These are phyloP conservation scores for Danio tinwini DNA, from an alignment of 2,797 vertebrate species.

Conservation along the genomic window DNA sequence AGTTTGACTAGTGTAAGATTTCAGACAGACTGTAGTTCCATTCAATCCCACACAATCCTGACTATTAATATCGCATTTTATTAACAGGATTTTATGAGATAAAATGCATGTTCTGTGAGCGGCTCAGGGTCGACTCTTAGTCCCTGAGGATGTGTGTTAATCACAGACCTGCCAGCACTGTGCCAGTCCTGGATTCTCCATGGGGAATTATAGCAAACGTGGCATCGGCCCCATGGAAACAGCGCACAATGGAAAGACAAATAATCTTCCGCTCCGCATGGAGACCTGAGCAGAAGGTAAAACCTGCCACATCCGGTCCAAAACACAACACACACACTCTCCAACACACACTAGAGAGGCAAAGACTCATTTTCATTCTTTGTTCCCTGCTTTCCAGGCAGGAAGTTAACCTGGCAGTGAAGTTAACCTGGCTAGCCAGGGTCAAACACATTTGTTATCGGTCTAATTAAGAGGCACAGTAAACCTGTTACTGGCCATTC, in stretches of 20 bases:
- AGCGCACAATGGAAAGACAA: conserved; percentile 34
- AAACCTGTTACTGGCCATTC: conserved; percentile 11
- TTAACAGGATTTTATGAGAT: conserved; percentile 19
- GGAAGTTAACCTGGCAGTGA: conserved; percentile 7
- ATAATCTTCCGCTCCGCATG: conserved; percentile 25
- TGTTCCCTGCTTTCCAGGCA: conserved; percentile 7
- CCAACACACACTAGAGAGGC: neutral
- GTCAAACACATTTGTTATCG: conserved; percentile 57
- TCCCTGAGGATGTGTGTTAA: conserved; percentile 24
- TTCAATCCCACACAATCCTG: neutral
- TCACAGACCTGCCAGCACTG: conserved; percentile 15
- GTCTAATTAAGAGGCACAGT: conserved; percentile 56
- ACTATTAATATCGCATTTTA: neutral
- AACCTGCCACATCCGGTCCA: conserved; percentile 17
- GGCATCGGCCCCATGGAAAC: conserved; percentile 11
- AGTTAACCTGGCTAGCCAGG: conserved; percentile 50
- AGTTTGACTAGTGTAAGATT: neutral
- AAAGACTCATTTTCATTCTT: neutral
- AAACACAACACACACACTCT: neutral
- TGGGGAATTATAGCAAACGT: conserved; percentile 26
- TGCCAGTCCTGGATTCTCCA: conserved; percentile 12
- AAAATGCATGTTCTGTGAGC: conserved; percentile 3
- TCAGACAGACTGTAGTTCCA: neutral
- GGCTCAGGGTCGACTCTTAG: neutral
- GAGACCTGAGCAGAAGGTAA: conserved; percentile 28